Conservation (phyloP, 2,797 vertebrate species). For the Agapornis canus region DNA sequence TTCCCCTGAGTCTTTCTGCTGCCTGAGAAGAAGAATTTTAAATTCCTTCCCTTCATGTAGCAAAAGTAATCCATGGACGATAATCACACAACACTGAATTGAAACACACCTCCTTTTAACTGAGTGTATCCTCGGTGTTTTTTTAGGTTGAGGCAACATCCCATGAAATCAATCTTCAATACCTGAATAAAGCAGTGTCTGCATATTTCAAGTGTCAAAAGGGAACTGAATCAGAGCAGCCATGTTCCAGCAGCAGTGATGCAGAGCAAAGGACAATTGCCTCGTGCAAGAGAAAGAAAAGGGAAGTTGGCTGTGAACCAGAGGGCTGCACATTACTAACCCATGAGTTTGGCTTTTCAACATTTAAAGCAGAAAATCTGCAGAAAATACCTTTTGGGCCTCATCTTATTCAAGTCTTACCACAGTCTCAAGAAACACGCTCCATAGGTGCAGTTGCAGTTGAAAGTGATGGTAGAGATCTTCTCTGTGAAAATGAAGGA, state of each 20-base stretch:
- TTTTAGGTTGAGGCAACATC: slow-evolving; percentile 83
- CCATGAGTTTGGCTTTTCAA: not conserved
- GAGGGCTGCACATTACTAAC: not conserved
- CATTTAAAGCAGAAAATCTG: not conserved
- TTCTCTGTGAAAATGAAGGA: not conserved
- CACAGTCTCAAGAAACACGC: not conserved
- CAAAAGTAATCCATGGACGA: not conserved
- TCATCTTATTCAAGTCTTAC: slow-evolving; percentile 81
- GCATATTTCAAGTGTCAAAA: slow-evolving; percentile 70
- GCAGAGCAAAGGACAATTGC: not conserved
- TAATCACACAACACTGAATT: not conserved
- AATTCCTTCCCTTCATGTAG: not conserved
- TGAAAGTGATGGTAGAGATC: not conserved
- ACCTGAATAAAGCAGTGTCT: slow-evolving; percentile 85
- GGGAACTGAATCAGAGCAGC: not conserved
- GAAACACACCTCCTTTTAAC: not conserved
- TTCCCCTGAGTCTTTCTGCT: not conserved
- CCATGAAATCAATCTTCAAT: slow-evolving; percentile 87
- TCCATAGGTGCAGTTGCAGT: not conserved
- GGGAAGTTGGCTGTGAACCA: slow-evolving; percentile 41
- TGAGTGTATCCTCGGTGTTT: not conserved
- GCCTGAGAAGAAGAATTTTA: not conserved
- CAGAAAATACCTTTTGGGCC: slow-evolving; percentile 78
- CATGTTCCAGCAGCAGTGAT: not conserved
- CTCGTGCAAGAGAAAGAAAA: slow-evolving; percentile 58